A percentile compares a stretch with the other conserved stretches of the same genome.
Conservation (phyloP, 2,888 invertebrate genomes). For the Trichopoda pennipes region DNA sequence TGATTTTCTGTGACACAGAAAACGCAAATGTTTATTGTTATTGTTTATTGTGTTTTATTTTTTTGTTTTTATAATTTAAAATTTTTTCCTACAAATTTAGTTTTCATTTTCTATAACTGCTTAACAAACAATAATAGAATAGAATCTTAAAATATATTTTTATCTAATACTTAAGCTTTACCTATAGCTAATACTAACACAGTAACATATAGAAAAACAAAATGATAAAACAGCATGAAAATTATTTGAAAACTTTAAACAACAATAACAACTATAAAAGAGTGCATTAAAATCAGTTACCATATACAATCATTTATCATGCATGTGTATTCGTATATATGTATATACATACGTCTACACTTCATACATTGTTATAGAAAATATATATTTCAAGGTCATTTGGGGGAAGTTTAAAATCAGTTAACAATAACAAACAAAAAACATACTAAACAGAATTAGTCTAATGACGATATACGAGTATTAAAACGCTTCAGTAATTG, state of each 20-base stretch:
- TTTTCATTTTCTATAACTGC: conserved; percentile 47
- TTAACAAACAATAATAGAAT: conserved; percentile 19
- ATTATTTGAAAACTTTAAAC: no score
- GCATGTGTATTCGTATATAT: background rate
- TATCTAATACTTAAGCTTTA: conserved; percentile 61
- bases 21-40: conserved; percentile 79
- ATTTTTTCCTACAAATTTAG: conserved; percentile 6
- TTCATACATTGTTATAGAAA: conserved; percentile 51
- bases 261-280: background rate
- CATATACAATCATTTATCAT: conserved; percentile 16
- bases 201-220: conserved; percentile 27
- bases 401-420: conserved; percentile 64
- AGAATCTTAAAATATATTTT: background rate
- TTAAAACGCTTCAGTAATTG: conserved; percentile 77
- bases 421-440: conserved; percentile 30
- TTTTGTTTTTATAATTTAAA: conserved; percentile 34
- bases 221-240: background rate
- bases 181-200: conserved; percentile 60
- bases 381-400: conserved; percentile 68
- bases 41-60: conserved; percentile 24
- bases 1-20: conserved; percentile 80
- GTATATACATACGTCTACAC: background rate
- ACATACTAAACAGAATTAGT: conserved; percentile 24
- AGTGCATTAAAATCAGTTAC: conserved; percentile 30
- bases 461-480: conserved; percentile 32